Conservation (phyloP, 1,140 invertebrate genomes). For the Penaeus vannamei region DNA sequence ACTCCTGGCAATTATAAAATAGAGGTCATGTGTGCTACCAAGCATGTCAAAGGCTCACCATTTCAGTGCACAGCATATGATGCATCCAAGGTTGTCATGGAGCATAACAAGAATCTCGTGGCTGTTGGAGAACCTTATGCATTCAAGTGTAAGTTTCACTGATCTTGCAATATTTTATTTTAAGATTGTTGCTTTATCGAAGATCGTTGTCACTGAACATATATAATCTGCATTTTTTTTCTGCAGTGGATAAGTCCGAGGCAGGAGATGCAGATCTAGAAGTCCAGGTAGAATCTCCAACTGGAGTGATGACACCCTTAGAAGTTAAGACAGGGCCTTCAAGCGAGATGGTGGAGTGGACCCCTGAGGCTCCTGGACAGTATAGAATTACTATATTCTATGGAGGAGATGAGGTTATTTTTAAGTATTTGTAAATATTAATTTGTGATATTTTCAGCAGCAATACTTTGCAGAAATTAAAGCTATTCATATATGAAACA, state of each 20-base stretch:
- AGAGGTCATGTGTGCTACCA: constrained; percentile 92
- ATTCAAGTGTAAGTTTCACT: constrained; percentile 78
- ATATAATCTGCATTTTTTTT: constrained; percentile 40
- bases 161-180: background rate
- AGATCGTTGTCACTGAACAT: background rate
- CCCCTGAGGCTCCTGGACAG: constrained; percentile 88
- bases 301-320: constrained; percentile 88
- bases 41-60: constrained; percentile 93
- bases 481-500: background rate
- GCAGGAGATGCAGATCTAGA: constrained; percentile 93
- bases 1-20: constrained; percentile 81
- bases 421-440: constrained; percentile 66
- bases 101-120: constrained; percentile 71
- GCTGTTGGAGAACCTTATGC: constrained; percentile 72
- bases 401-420: constrained; percentile 80
- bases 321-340: constrained; percentile 81
- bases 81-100: constrained; percentile 79
- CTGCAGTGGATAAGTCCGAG: constrained; percentile 86
- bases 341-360: constrained; percentile 87
- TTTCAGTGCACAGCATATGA: constrained; percentile 97
- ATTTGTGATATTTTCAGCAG: background rate
- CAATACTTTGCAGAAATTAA: background rate
- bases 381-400: constrained; percentile 92
- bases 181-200: background rate
- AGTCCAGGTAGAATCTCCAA: constrained; percentile 88